Evolutionary conservation across 1,140 invertebrate genomes (phyloP), one percentile per base, ranked within the genome.

Genomic region (Adoxophyes honmai): DNA sequence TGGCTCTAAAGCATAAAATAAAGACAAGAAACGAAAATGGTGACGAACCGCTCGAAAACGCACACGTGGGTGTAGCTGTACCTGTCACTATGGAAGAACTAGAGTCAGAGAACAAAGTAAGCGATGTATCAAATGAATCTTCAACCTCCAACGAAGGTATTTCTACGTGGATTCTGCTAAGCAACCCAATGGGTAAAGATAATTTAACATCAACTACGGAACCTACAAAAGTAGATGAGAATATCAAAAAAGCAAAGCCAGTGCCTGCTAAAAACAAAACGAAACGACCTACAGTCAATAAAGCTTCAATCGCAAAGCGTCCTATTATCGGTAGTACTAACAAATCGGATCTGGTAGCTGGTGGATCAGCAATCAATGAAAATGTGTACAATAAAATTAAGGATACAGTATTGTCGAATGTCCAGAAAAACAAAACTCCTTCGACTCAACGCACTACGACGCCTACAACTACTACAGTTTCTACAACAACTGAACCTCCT

Each of bases 81-180:
- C 92, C 92, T 1, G 73, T 93, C 0, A 86, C 89, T 34, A 71
- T 88, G 56, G 89, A 91, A 70, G 90, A 91, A 56, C 62, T 90
- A 8, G 90, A 91, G 72, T 72, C 74, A 51, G 86, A 87, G 81
- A 83, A 80, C 60, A 77, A 68, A 62, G 69, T 75, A n/a, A 84
- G 78, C 63, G 64, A 91, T 1, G 88, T 90, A 57, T 75, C 77
- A 10, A 73, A 59, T 44, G 83, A 88, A 71, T 88, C 91, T 1
- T 91, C 92, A 8, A 94, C 93, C 0, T 90, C 92, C 0, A 90
- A 91, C 35, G 91, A 92, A 67, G 93, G 93, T 4, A 89, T 95
- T 56, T 94, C 93, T 1, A 95, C 94, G 1, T 95, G 94, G 94
- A 92, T 95, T 62, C 81, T 94, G n/a, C 72, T 95, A 15, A 94